Percentiles rank a stretch among this genome's conserved stretches.
Evolutionary conservation across 2,113 vertebrate species (phyloP).

Genomic region (Phaethornis superciliosus): DNA sequence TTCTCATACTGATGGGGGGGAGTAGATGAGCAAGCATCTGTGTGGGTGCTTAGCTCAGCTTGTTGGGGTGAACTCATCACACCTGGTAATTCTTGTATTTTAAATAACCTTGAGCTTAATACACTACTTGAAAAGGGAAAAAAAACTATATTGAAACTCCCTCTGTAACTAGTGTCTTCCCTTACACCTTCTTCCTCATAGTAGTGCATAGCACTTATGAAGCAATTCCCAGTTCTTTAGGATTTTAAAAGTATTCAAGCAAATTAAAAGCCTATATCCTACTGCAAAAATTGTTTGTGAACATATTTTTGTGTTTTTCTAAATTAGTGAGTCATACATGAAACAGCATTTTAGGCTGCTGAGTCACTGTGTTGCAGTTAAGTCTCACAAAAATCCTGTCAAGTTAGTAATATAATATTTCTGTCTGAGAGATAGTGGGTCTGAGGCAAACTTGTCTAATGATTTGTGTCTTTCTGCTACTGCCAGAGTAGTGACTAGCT

Average conservation of each 20-base stretch:
- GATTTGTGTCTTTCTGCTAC: neutral
- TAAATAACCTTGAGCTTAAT: neutral
- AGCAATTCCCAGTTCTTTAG: neutral
- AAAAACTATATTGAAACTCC: neutral
- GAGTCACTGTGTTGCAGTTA: neutral
- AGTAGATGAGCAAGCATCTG: neutral
- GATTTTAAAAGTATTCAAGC: neutral
- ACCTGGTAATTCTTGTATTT: neutral
- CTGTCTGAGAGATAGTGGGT: neutral
- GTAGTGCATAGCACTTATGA: neutral
- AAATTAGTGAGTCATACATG: neutral
- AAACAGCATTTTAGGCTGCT: neutral
- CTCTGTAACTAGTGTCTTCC: neutral
- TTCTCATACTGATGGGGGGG: fast-evolving
- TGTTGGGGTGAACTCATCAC: neutral
- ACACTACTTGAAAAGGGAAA: neutral
- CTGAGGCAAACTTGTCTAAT: neutral
- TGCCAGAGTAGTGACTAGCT: neutral
- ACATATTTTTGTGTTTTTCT: neutral
- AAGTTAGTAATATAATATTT: neutral
- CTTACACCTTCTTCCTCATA: neutral
- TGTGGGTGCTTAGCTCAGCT: neutral
- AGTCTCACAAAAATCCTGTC: neutral
- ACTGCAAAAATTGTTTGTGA: neutral
- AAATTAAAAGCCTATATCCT: neutral